phyloP scores from a whole-genome alignment of 1,140 invertebrate species.

The Medauroidea extradentata region DNA sequence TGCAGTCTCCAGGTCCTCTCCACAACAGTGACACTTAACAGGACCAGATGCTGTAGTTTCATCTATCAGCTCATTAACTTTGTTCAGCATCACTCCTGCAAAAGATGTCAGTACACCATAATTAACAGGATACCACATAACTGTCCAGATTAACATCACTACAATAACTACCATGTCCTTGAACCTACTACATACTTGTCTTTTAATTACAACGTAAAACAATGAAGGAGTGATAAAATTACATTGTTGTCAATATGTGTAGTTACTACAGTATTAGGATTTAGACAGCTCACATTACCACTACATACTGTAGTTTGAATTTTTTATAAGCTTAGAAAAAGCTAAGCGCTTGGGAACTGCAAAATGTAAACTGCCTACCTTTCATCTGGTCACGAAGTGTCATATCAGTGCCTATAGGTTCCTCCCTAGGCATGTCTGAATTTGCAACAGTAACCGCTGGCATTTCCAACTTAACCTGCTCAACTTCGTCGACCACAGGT shows the following conservation, averaged over 20 bases:
- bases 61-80: slow-evolving; percentile 21
- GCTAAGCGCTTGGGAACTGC: no score
- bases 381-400: neutral
- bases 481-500: no score
- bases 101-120: slow-evolving; percentile 31
- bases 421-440: neutral
- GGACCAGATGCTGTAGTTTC: slow-evolving; percentile 13
- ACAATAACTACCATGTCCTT: neutral
- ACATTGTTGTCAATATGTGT: no score
- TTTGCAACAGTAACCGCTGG: no score
- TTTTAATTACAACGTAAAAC: neutral
- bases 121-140: slow-evolving; percentile 1
- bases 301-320: no score
- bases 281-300: no score
- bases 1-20: slow-evolving; percentile 47
- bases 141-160: neutral
- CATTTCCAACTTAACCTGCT: no score
- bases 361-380: no score
- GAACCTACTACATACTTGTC: slow-evolving; percentile 29
- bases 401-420: neutral
- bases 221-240: no score
- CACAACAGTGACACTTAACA: slow-evolving; percentile 48
- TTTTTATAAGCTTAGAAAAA: no score
- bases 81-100: slow-evolving; percentile 33
- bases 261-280: no score